Evolutionary conservation across 1,140 invertebrate genomes (phyloP).

Genomic region (Lepidurus packardi): DNA sequence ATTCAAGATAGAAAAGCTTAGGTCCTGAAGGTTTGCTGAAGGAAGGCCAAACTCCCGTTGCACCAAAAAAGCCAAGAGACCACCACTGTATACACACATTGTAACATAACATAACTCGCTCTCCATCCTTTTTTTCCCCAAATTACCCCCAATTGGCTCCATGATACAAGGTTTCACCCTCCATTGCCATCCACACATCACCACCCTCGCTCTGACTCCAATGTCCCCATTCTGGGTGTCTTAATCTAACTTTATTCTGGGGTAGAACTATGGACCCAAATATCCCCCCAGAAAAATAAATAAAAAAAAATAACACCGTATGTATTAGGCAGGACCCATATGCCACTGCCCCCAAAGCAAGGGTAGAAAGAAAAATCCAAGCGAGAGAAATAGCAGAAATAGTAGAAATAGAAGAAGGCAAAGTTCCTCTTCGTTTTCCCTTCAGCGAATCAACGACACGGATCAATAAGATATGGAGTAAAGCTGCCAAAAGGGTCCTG

Average conservation of each 20-base stretch:
- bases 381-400: not conserved
- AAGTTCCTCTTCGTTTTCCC: not conserved
- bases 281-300: not conserved
- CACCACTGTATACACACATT: too few relatives aligned
- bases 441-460: not conserved
- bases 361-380: not conserved
- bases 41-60: not conserved
- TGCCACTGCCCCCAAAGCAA: not conserved
- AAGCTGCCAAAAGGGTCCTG: not conserved
- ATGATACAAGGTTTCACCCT: not conserved
- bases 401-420: not conserved
- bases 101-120: not conserved
- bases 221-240: not conserved
- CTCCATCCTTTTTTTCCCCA: not conserved
- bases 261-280: not conserved
- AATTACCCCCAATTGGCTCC: conserved; percentile 14
- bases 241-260: not conserved
- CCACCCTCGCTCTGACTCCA: not conserved
- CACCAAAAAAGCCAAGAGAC: not conserved
- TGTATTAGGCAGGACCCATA: not conserved
- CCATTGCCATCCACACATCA: conserved; percentile 17
- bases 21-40: not conserved
- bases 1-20: conserved; percentile 14
- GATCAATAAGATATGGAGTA: conserved; percentile 4
- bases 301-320: not conserved